A percentile compares a stretch with the other conserved stretches of the same genome.
phyloP scores from a whole-genome alignment of 1,140 invertebrate species.

The Caenorhabditis latens region DNA sequence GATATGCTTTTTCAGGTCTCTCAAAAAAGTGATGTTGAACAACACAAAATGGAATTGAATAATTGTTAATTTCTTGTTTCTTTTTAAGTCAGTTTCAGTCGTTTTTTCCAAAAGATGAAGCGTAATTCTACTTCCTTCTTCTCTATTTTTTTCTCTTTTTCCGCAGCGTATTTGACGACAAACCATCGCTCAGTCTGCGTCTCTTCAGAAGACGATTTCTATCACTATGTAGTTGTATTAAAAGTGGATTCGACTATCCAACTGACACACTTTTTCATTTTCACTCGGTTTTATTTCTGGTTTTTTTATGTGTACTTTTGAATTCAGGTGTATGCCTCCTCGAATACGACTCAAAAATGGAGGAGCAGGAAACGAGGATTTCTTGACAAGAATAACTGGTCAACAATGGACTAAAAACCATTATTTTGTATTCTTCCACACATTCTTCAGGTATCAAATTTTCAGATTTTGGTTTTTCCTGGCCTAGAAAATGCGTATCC shows the following conservation, averaged over 20 bases:
- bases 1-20: constrained; percentile 9
- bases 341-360: neutral
- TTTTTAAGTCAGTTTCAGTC: neutral
- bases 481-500: neutral
- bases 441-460: constrained; percentile 56
- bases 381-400: constrained; percentile 18
- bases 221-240: neutral
- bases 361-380: neutral
- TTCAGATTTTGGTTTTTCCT: neutral
- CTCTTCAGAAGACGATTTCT: neutral
- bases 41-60: neutral
- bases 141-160: neutral
- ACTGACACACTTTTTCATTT: neutral
- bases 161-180: neutral
- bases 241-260: neutral
- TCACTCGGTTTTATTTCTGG: neutral
- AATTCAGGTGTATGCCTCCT: constrained; percentile 33
- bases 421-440: constrained; percentile 54
- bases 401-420: constrained; percentile 53
- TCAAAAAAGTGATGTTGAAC: constrained; percentile 12
- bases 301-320: neutral
- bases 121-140: neutral
- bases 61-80: neutral
- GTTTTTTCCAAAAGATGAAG: no score
- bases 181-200: constrained; percentile 6